Conservation (phyloP, 2,888 invertebrate species). For the Cremastobaeus sp. region DNA sequence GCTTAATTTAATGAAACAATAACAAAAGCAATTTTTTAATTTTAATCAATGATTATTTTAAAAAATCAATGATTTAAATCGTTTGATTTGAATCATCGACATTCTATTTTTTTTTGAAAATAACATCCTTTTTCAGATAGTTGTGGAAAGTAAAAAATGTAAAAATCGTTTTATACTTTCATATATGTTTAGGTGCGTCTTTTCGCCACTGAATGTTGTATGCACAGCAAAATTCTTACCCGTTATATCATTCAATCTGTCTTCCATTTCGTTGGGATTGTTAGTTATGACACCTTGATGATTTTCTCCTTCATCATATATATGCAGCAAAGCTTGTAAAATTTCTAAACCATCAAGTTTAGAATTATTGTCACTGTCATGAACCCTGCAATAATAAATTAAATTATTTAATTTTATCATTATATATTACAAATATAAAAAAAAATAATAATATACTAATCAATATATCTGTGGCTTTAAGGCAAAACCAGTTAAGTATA, state of each 20-base stretch:
- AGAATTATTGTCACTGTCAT: slow-evolving; percentile 93
- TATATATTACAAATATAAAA: slow-evolving; percentile 7
- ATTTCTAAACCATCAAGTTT: slow-evolving; percentile 94
- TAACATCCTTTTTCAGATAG: no score
- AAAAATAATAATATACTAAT: not conserved
- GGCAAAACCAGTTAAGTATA: not conserved
- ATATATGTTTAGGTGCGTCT: no score
- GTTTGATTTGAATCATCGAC: no score
- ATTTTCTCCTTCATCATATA: slow-evolving; percentile 79
- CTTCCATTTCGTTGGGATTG: slow-evolving; percentile 51
- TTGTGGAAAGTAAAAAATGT: no score
- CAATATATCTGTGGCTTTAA: not conserved
- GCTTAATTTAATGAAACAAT: no score
- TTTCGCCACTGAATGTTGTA: no score
- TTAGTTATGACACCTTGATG: slow-evolving; percentile 61
- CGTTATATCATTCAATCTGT: slow-evolving; percentile 67
- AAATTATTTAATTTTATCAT: not conserved
- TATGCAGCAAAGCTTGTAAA: slow-evolving; percentile 88
- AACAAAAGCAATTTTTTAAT: no score
- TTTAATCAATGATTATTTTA: no score
- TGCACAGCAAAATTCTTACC: no score
- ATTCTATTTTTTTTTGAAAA: no score
- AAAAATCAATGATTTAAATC: no score
- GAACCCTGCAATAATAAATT: slow-evolving; percentile 78
- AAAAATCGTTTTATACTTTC: no score